Evolutionary conservation across 2,888 invertebrate species (phyloP).

Genomic region (Ephialtes manifestator): DNA sequence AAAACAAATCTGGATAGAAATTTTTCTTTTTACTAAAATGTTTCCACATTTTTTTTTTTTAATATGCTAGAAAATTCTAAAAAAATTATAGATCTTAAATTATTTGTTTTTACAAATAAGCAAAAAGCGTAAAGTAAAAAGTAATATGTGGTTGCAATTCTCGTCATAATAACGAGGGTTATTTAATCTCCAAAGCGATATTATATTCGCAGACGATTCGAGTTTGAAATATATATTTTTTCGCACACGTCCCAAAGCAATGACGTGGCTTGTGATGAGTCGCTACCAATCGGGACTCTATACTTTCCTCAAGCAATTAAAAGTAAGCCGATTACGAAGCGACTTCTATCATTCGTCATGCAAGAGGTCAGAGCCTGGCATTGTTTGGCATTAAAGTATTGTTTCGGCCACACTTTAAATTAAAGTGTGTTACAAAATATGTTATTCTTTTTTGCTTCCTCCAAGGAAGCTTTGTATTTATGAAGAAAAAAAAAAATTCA

Average conservation of each 20-base stretch:
- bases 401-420: background rate
- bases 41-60: no score
- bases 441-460: no score
- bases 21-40: no score
- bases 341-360: slow-evolving; percentile 14
- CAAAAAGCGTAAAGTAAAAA: no score
- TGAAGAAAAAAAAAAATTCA: no score
- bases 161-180: background rate
- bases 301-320: slow-evolving; percentile 35
- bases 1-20: no score
- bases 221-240: slow-evolving; percentile 7
- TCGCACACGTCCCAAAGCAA: slow-evolving; percentile 6
- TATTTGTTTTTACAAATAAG: no score
- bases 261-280: slow-evolving; percentile 29
- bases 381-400: background rate
- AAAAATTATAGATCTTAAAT: no score
- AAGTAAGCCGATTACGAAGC: slow-evolving; percentile 39
- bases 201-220: background rate
- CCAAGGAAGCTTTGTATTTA: no score
- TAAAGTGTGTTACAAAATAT: background rate
- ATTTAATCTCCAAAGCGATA: background rate
- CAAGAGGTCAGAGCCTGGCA: slow-evolving; percentile 13
- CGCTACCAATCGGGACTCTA: background rate
- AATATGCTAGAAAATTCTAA: no score
- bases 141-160: background rate